A percentile compares a stretch with the other conserved stretches of the same genome.
These are phyloP conservation scores for Geophilus truncorum DNA, from an alignment of 2,888 invertebrate species.

Conservation along the genomic window DNA sequence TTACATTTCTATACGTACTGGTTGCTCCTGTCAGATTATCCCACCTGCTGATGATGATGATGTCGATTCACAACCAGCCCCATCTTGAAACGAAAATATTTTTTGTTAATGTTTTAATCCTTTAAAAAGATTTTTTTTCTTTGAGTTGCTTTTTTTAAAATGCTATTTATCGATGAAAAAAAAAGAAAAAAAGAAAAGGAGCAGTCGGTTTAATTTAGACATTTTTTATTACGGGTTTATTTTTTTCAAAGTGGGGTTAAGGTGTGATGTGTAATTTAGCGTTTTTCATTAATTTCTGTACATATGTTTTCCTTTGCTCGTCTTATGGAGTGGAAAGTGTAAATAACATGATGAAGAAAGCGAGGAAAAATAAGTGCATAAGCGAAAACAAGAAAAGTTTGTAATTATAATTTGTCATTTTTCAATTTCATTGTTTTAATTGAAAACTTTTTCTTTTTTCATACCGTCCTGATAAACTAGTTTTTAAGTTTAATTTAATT, in stretches of 20 bases:
- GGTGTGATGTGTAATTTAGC: background rate
- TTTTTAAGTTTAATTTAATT: background rate
- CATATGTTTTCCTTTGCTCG: background rate
- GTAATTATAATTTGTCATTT: background rate
- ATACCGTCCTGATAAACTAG: background rate
- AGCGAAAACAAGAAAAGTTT: background rate
- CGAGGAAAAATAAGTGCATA: background rate
- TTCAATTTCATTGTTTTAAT: background rate
- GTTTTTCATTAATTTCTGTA: background rate
- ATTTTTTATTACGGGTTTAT: background rate
- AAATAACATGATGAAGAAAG: background rate
- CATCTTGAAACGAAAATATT: background rate
- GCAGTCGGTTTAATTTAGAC: background rate
- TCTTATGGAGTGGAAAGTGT: background rate
- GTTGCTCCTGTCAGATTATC: slow-evolving; percentile 74
- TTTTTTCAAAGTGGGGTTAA: background rate
- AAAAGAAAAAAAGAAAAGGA: background rate
- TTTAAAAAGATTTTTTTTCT: background rate
- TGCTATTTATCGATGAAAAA: background rate
- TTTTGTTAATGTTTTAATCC: background rate
- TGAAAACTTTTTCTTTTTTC: background rate
- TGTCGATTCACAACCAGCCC: background rate
- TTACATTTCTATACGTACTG: slow-evolving; percentile 74
- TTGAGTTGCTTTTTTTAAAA: background rate
- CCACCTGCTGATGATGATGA: slow-evolving; percentile 48